Evolutionary conservation across 2,797 vertebrate genomes (phyloP).

Genomic region (Sebastes oblongus): DNA sequence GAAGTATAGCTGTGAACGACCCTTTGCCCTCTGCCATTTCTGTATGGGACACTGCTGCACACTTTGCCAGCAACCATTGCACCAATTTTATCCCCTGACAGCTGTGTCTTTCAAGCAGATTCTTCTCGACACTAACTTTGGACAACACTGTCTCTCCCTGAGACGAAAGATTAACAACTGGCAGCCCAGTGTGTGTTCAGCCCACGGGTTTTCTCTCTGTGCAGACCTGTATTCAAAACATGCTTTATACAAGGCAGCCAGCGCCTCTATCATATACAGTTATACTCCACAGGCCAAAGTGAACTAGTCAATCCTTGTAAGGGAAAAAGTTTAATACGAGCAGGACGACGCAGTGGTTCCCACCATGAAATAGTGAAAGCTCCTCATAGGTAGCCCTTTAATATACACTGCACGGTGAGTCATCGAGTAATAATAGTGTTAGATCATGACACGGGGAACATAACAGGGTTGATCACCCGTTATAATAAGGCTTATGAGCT

Average conservation of each 20-base stretch:
- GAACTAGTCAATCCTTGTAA: slow-evolving; percentile 78
- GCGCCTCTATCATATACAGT: slow-evolving; percentile 8
- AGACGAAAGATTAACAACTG: slow-evolving; percentile 74
- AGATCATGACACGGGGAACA: slow-evolving; percentile 81
- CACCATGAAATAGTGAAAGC: slow-evolving; percentile 67
- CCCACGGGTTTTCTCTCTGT: slow-evolving; percentile 32
- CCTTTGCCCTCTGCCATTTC: slow-evolving; percentile 82
- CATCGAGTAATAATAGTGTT: slow-evolving; percentile 83
- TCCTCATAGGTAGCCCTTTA: slow-evolving; percentile 65
- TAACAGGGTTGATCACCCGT: slow-evolving; percentile 70
- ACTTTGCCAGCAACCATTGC: slow-evolving; percentile 70
- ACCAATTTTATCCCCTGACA: slow-evolving; percentile 86
- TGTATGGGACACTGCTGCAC: slow-evolving; percentile 59
- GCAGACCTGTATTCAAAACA: slow-evolving; percentile 36
- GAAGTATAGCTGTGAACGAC: slow-evolving; percentile 67
- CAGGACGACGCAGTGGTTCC: slow-evolving; percentile 62
- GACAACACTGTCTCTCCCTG: slow-evolving; percentile 78
- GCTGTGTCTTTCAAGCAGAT: slow-evolving; percentile 85
- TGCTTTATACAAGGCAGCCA: slow-evolving; percentile 1
- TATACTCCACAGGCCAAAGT: background rate
- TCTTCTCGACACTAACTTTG: slow-evolving; percentile 84
- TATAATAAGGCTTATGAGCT: slow-evolving; percentile 70
- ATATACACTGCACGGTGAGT: slow-evolving; percentile 83
- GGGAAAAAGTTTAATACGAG: slow-evolving; percentile 82
- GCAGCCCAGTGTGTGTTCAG: slow-evolving; percentile 42